phyloP scores from a whole-genome alignment of 2,797 vertebrate species.

The Gadopsis bispinosus region DNA sequence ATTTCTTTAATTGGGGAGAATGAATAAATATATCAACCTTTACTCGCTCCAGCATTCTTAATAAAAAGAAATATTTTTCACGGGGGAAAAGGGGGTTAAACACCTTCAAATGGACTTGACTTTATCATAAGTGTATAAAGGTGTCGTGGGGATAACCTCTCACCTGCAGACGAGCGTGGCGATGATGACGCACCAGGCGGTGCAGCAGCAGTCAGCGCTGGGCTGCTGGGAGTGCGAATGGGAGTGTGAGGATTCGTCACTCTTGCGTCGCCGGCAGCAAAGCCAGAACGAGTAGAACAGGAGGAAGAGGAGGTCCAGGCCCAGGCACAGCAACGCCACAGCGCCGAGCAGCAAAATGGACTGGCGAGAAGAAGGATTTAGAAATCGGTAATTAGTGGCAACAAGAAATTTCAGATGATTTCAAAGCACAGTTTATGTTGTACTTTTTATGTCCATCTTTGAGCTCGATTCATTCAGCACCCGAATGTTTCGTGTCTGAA shows the following conservation, averaged over 20 bases:
- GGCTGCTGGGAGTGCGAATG: conserved; percentile 80
- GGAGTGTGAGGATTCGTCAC: conserved; percentile 83
- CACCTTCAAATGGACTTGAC: not conserved
- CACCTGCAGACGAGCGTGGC: conserved; percentile 99
- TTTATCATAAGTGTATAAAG: not conserved
- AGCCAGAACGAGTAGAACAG: conserved; percentile 99
- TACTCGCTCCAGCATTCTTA: not conserved
- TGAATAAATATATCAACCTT: conserved; percentile 8
- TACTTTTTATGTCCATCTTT: conserved; percentile 4
- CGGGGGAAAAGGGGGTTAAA: not conserved
- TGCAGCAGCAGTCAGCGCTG: conserved; percentile 98
- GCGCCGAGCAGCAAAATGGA: conserved; percentile 93
- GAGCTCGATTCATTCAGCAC: not conserved
- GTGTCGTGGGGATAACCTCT: conserved; percentile 43
- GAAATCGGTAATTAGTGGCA: conserved; percentile 2
- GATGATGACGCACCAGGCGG: conserved; percentile 98
- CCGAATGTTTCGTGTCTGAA: not conserved
- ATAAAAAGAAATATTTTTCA: not conserved
- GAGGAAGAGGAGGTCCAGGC: conserved; percentile 96
- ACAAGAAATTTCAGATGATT: not conserved
- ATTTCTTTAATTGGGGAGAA: conserved; percentile 4
- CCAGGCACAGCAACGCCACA: conserved; percentile 91
- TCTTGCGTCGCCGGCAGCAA: conserved; percentile 94
- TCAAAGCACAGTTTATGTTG: not conserved
- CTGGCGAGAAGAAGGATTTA: conserved; percentile 73